phyloP scores from a whole-genome alignment of 1,140 invertebrate species.

The Diachasma alloeum region DNA sequence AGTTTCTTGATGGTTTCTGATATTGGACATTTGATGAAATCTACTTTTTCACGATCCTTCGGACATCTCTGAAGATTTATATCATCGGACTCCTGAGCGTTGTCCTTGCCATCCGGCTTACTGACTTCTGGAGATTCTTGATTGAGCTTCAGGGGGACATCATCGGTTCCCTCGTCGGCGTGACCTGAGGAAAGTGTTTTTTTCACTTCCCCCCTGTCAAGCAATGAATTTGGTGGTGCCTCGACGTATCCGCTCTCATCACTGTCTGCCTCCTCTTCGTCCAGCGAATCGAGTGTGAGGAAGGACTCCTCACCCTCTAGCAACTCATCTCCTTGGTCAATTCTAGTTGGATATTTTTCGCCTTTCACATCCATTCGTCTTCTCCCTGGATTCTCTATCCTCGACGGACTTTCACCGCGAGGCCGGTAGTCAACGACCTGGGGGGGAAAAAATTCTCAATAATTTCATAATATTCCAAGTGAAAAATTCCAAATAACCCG shows the following conservation, averaged over 20 bases:
- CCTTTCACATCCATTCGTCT: slow-evolving; percentile 34
- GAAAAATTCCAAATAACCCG: too few relatives aligned
- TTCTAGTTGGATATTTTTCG: slow-evolving; percentile 40
- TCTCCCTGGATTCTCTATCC: slow-evolving; percentile 28
- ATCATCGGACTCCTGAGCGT: slow-evolving; percentile 28
- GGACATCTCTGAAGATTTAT: slow-evolving; percentile 39
- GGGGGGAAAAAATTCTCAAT: background rate
- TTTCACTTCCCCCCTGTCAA: background rate
- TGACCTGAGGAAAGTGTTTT: slow-evolving; percentile 47
- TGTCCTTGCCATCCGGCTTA: background rate
- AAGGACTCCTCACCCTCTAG: slow-evolving; percentile 43
- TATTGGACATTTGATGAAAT: slow-evolving; percentile 60
- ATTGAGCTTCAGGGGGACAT: slow-evolving; percentile 50
- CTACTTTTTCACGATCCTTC: slow-evolving; percentile 49
- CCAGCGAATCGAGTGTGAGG: slow-evolving; percentile 51
- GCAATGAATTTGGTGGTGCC: background rate
- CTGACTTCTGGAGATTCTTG: slow-evolving; percentile 45
- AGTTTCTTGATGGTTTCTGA: slow-evolving; percentile 62
- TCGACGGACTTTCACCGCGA: slow-evolving; percentile 51
- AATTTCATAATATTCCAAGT: background rate
- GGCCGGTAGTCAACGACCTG: slow-evolving; percentile 60
- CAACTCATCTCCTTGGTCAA: slow-evolving; percentile 35
- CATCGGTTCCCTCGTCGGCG: slow-evolving; percentile 60
- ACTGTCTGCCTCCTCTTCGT: slow-evolving; percentile 23
- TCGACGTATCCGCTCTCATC: background rate